These are phyloP conservation scores for Coccyzus lansbergi DNA, from an alignment of 2,797 vertebrate genomes.

Conservation along the genomic window DNA sequence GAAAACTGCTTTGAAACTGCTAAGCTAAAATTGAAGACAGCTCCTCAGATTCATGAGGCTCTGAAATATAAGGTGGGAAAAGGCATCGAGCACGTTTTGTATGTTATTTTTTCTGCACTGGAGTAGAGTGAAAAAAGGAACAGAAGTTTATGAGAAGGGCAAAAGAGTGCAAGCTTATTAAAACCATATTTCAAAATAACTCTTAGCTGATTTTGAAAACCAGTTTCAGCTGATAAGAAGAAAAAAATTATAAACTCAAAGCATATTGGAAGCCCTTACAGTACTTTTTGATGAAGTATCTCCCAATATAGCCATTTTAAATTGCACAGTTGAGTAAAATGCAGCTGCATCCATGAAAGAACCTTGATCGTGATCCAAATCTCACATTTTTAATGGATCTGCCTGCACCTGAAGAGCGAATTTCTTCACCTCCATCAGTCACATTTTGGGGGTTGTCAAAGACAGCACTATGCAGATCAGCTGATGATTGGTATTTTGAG, in stretches of 20 bases:
- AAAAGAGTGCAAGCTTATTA: not conserved
- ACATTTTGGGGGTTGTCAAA: not conserved
- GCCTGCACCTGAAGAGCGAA: not conserved
- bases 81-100: not conserved
- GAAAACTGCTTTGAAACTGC: not conserved
- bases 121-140: not conserved
- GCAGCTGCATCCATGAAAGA: not conserved
- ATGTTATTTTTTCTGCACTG: not conserved
- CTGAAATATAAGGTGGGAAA: not conserved
- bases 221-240: not conserved
- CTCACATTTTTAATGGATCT: not conserved
- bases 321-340: not conserved
- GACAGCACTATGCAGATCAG: not conserved
- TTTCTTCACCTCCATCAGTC: not conserved
- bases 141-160: not conserved
- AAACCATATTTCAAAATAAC: not conserved
- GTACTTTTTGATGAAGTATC: not conserved
- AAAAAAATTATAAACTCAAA: not conserved
- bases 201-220: not conserved
- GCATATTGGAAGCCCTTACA: not conserved
- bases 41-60: not conserved
- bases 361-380: not conserved
- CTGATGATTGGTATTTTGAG: not conserved
- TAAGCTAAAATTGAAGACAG: not conserved
- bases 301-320: not conserved